Percentiles rank a stretch among this genome's conserved stretches.
These are phyloP conservation scores for Crossaster papposus DNA, from an alignment of 53 echinoderm and acorn worm genomes.

Conservation along the genomic window DNA sequence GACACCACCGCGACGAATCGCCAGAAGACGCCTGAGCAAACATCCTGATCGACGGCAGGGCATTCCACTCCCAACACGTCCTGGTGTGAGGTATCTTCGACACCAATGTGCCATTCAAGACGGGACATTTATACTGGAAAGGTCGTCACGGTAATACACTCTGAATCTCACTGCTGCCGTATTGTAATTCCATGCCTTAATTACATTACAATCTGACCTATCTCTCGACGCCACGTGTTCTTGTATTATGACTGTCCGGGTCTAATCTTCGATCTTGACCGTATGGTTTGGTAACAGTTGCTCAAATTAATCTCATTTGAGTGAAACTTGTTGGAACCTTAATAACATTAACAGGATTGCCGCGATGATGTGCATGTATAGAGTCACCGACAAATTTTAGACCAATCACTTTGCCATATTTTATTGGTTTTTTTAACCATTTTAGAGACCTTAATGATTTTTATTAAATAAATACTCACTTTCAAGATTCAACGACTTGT, in stretches of 20 bases:
- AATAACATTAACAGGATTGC: no score
- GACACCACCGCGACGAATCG: background rate
- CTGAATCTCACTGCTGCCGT: background rate
- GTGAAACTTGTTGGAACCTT: no score
- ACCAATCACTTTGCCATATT: no score
- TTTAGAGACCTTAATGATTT: no score
- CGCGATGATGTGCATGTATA: no score
- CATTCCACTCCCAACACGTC: background rate
- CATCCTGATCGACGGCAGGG: background rate
- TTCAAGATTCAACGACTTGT: no score
- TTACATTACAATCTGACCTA: background rate
- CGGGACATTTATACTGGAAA: constrained; percentile 16
- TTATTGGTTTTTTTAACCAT: no score
- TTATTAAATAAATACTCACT: no score
- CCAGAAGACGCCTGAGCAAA: background rate
- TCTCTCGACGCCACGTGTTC: background rate
- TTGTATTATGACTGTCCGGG: background rate
- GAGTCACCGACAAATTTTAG: no score
- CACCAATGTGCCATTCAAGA: background rate
- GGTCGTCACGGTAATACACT: no score
- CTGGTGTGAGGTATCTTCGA: background rate
- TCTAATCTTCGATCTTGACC: background rate
- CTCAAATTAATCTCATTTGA: no score
- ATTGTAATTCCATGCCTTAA: background rate
- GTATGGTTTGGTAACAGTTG: background rate